Evolutionary conservation across 2,888 invertebrate genomes (phyloP), one percentile per base, ranked within the genome.

Genomic region (Poecilobothrus nobilitatus): DNA sequence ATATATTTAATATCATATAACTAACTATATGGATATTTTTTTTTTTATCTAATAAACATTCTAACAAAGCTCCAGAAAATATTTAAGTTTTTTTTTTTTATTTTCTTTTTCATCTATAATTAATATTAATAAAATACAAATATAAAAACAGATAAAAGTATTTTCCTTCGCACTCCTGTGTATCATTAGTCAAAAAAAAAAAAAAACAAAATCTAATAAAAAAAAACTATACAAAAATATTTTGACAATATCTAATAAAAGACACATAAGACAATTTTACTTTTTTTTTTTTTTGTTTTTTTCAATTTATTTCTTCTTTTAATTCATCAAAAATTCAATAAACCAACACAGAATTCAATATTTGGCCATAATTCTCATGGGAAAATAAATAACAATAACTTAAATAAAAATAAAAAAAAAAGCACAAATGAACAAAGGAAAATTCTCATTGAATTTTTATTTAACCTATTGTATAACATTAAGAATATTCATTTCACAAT

Each of bases 401-500:
- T 53, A 53, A 53, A 53, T 18, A 53, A 53, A 6, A 53, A 53
- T 4, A 53, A 18, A 53, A n/a, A 18, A 53, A 53, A 53, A 53
- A 41, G 15, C 4, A 53, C 53, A 53, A 53, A 27, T 27, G 27
- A 27, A 27, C 5, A 27, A 27, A 12, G 18, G 53, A 18, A 61
- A 61, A 61, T 62, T 65, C 20, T 64, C 64, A 34, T 64, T 61
- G 68, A 61, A 53, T 65, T 34, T 33, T 65, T 27, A 53, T 68
- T 68, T 65, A 64, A 68, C 66, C 64, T 66, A 63, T 64, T 68
- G 63, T 61, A 27, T 27, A 4, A 33, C 61, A 44, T 37, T 37
- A 53, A 33, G 65, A 64, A 33, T 22, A 18, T 12, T 27, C 27
- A 4, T 27, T 27, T 27, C 27, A 27, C 5, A 27, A 27, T 27